These are phyloP conservation scores for Choristoneura fumiferana DNA, from an alignment of 1,140 invertebrate species.

Conservation along the genomic window DNA sequence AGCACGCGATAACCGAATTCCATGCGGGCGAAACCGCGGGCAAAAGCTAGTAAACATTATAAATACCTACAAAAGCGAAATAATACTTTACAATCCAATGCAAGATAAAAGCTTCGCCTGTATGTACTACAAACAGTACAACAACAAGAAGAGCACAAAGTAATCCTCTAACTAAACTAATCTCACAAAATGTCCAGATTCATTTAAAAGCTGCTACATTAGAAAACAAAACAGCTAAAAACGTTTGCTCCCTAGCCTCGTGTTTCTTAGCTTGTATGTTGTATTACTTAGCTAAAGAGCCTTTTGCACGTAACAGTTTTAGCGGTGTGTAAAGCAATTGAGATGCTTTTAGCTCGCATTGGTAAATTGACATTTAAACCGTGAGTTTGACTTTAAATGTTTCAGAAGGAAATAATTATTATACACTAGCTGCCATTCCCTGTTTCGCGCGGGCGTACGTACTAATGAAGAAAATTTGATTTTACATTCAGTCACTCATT, in stretches of 20 bases:
- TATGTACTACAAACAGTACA: not conserved
- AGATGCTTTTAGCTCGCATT: slow-evolving; percentile 14
- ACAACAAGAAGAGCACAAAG: not conserved
- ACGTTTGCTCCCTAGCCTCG: too few relatives aligned
- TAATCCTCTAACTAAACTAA: not conserved
- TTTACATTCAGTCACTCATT: too few relatives aligned
- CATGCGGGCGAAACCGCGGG: too few relatives aligned
- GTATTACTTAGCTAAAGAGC: slow-evolving; percentile 7
- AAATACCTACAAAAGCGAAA: too few relatives aligned
- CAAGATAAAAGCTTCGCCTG: not conserved
- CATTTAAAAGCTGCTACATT: not conserved
- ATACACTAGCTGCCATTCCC: too few relatives aligned
- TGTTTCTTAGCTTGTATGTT: not conserved
- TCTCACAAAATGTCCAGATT: not conserved
- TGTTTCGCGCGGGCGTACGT: too few relatives aligned
- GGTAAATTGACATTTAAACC: slow-evolving; percentile 10
- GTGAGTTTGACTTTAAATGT: slow-evolving; percentile 2
- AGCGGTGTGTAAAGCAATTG: slow-evolving; percentile 10
- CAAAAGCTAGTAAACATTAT: too few relatives aligned
- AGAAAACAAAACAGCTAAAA: too few relatives aligned
- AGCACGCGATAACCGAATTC: too few relatives aligned
- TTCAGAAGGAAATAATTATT: not conserved
- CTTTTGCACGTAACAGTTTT: slow-evolving; percentile 9
- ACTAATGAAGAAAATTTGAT: too few relatives aligned
- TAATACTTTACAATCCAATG: too few relatives aligned